Evolutionary conservation across 2,888 invertebrate species (phyloP), one percentile per base, ranked within the genome.

Genomic region (Morpho achilles): DNA sequence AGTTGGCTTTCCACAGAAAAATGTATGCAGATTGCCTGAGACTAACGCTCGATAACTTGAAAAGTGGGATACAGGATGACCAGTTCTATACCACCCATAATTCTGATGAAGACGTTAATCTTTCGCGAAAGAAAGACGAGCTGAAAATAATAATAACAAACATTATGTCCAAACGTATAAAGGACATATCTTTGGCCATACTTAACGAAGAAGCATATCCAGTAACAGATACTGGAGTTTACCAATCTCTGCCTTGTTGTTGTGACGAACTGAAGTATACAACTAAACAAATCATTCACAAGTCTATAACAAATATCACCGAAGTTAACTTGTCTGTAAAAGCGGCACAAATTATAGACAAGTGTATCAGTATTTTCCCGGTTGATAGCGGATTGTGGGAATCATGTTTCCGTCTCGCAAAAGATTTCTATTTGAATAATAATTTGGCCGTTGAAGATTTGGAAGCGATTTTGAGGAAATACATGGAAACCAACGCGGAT

Each of bases 381-480:
- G 76, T 87, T 2, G 80, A 86, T 45, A 70, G 80, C 1, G 71
- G 77, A 3, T 61, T 89, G 8, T 90, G 90, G 90, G 88, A 89
- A 60, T 73, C 74, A 3, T 90, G 87, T 63, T 87, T 90, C 70
- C 74, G 84, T 32, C 66, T 79, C 0, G 76, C 88, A 0, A 89
- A 86, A 63, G 76, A 87, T 66, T 90, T 81, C 67, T 90, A 79
- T 64, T 63, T 89, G 44, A 79, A 84, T 7, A 87, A 90, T 63
- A 68, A 81, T 62, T 70, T 90, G 61, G 76, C 75, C 10, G 83
- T 93, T 59, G 76, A 83, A 8, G 88, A 87, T 55, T 77, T 94
- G 61, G 94, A 94, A 74, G 78, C 76, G 4, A 84, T 93, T 4
- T 79, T 93, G 56, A 74, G 90, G 10, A 92, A 93, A 61, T 91